phyloP scores from a whole-genome alignment of 2,888 invertebrate species.

The Phaonia tiefii region DNA sequence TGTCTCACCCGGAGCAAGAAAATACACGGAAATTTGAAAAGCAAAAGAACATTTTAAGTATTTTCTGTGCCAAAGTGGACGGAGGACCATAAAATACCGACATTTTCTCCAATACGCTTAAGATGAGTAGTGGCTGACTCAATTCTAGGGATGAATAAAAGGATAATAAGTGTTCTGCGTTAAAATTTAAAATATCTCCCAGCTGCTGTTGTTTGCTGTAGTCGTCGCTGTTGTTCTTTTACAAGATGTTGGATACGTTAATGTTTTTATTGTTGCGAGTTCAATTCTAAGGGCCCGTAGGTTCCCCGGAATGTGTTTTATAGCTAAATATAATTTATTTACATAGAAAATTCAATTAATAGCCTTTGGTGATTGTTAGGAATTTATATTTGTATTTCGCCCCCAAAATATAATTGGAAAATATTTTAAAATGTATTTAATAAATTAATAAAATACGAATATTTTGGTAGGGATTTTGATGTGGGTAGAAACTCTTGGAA shows the following conservation, averaged over 20 bases:
- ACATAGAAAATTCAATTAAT: conserved; percentile 58
- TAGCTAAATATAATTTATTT: conserved; percentile 63
- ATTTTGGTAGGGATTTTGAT: conserved; percentile 16
- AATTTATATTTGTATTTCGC: too few relatives aligned
- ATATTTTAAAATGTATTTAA: conserved; percentile 41
- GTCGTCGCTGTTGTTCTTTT: too few relatives aligned
- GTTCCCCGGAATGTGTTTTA: conserved; percentile 20
- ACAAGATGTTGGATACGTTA: too few relatives aligned
- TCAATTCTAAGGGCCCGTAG: too few relatives aligned
- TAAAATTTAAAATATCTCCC: too few relatives aligned
- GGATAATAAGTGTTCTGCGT: too few relatives aligned
- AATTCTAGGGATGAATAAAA: too few relatives aligned
- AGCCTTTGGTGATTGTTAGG: conserved; percentile 50
- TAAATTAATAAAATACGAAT: conserved; percentile 2
- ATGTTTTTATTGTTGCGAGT: too few relatives aligned
- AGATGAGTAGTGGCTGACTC: background rate
- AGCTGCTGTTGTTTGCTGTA: too few relatives aligned
- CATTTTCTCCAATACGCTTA: conserved; percentile 10
- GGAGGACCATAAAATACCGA: conserved; percentile 15
- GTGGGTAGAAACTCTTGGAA: conserved; percentile 26
- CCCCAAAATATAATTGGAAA: conserved; percentile 38
- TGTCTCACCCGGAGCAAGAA: conserved; percentile 16
- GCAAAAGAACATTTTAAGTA: conserved; percentile 12
- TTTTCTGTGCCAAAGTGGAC: conserved; percentile 22
- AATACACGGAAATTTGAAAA: background rate